A percentile compares a stretch with the other conserved stretches of the same genome.
These are phyloP conservation scores for Urocitellus parryii DNA, from an alignment of 2,113 vertebrate genomes.

Conservation along the genomic window DNA sequence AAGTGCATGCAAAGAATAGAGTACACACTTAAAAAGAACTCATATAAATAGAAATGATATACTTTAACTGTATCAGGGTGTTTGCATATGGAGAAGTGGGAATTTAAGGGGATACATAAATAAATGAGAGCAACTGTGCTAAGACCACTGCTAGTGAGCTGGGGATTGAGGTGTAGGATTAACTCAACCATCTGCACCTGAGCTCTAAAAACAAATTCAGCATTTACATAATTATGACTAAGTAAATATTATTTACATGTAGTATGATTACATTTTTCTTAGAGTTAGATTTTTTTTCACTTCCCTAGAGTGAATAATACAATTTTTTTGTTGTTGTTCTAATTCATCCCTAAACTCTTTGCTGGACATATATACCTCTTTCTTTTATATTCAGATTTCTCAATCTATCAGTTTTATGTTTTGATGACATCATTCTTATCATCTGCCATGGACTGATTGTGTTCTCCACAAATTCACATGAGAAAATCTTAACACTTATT, in stretches of 20 bases:
- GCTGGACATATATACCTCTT: background rate
- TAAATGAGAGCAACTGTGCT: background rate
- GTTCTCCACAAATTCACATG: background rate
- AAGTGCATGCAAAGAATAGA: constrained; percentile 4
- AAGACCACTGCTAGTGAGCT: background rate
- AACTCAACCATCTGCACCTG: background rate
- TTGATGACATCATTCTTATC: background rate
- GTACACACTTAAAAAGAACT: background rate
- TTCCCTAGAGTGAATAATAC: background rate
- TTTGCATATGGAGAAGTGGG: background rate
- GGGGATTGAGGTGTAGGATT: background rate
- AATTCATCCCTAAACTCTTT: background rate
- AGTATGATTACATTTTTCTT: background rate
- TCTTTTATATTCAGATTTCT: background rate
- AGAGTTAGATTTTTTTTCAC: background rate
- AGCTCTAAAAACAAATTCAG: constrained; percentile 3
- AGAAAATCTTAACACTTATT: background rate
- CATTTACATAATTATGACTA: constrained; percentile 6
- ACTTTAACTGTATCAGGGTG: background rate
- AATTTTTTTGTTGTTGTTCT: background rate
- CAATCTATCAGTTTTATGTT: background rate
- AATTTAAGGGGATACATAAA: background rate
- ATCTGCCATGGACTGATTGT: background rate
- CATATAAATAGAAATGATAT: background rate
- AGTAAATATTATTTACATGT: constrained; percentile 32